Evolutionary conservation across 2,113 vertebrate genomes (phyloP), one percentile per base, ranked within the genome.

Genomic region (Vanacampus margaritifer): DNA sequence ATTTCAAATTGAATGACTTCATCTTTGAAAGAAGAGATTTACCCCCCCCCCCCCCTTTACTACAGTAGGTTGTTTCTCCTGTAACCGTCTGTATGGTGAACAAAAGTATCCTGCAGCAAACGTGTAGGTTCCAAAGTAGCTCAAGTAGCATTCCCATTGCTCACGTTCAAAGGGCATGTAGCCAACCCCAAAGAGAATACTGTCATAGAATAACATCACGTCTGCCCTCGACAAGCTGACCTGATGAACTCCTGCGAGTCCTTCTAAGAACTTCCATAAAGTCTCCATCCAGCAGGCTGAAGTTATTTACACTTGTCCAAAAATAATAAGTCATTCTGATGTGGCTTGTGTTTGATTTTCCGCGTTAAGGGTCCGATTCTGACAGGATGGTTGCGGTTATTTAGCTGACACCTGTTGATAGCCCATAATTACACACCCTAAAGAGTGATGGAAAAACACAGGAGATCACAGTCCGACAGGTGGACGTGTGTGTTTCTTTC

Each of bases 401-500:
- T 41, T 10, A 32, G 70, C 23, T 5, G 77, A 72, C 81, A 88
- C 82, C 83, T 85, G 83, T 67, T 69, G 81, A 82, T 61, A 7
- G 68, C 70, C 51, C 65, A 1, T 79, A 85, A 88, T 88, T 82
- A 79, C 51, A 0, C 64, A n/a, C 73, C 69, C 75, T 41, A 65
- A 76, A 85, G 74, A 51, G 70, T 56, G 67, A 0, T 35, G 74
- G 70, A 17, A 51, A 71, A 79, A 41, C 63, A 45, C 11, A 0
- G 36, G 70, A 68, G 78, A 82, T 84, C 85, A 82, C 75, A 78
- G 79, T 3, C 51, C 23, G 0, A 1, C 88, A 89, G 89, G 87
- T 88, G 86, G 83, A 76, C 65, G 60, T 13, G 83, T 62, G 69
- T 86, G 77, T 78, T 58, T 36, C 0, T 59, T 51, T 41, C 61